Base-by-base conservation (phyloP, 2,113 vertebrate species). In the Apaloderma vittatum region DNA sequence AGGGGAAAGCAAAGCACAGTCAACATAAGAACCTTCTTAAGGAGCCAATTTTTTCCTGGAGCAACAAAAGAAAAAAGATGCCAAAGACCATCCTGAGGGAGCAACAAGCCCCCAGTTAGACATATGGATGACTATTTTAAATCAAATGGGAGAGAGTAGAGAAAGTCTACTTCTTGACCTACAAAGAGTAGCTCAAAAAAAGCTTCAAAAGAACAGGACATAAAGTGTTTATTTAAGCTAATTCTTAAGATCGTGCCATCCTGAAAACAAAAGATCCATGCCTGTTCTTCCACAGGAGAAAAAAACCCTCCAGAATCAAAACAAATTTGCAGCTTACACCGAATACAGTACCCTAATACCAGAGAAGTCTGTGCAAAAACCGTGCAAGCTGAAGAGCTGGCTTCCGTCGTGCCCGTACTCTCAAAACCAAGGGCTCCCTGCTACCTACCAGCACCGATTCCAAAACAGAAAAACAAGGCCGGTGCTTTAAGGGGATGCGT, bases 21-120 rank as follows among this genome's bases (percentile, higher is more conserved):
- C 92, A 89, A 63, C 59, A 24, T 9, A 15, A 32, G 24, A 62
- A 81, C 23, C 90, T 74, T 51, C 48, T 19, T 1, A 2, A 59
- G n/a, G 34, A 95, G 90, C 65, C 92, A 90, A 86, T 76, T 45
- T 90, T 90, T 90, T 95, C 78, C 88, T 93, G 92, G 88, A 97
- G 74, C 71, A 88, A 82, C 48, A 52, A 29, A 55, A 91, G 95
- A 52, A 68, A 59, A 94, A 85, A 94, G 70, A 86, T 90, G 78
- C 92, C 94, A 90, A 75, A 92, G 74, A 34, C 9, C 13, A 12
- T 48, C 94, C 92, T 30, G 81, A 68, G 92, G 85, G 95, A 94
- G 52, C 67, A 92, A n/a, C 65, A 51, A 93, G 9, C 24, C 45
- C 49, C 62, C 68, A 81, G 94, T 94, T 90, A 93, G 83, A 85